A percentile compares a stretch with the other conserved stretches of the same genome.
phyloP scores from a whole-genome alignment of 2,888 invertebrate genomes.

The Mythimna ferrago region DNA sequence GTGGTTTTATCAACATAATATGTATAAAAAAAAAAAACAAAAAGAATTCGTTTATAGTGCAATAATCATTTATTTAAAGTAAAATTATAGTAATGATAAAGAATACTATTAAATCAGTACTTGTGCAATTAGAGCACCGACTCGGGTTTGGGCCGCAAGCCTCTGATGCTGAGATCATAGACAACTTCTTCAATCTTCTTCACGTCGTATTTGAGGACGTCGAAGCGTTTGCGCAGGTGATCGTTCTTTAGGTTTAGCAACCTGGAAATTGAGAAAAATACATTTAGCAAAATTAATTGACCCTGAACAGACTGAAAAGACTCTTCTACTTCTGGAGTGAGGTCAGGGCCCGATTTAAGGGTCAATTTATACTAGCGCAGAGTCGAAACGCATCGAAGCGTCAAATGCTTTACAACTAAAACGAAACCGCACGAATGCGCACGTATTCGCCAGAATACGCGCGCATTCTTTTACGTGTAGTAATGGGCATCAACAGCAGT shows the following conservation, averaged over 20 bases:
- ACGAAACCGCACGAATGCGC: too few relatives aligned
- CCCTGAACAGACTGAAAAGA: too few relatives aligned
- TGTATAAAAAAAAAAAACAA: too few relatives aligned
- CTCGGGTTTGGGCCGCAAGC: constrained; percentile 83
- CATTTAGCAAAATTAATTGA: not conserved
- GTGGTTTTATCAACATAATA: too few relatives aligned
- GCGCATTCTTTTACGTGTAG: too few relatives aligned
- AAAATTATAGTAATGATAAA: not conserved
- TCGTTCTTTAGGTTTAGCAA: constrained; percentile 98
- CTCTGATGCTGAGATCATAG: constrained; percentile 96
- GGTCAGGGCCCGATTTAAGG: too few relatives aligned
- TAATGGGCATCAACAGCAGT: too few relatives aligned
- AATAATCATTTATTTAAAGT: constrained; percentile 23
- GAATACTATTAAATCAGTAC: constrained; percentile 29
- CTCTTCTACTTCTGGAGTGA: too few relatives aligned
- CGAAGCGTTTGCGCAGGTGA: constrained; percentile 95
- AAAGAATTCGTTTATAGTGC: not conserved
- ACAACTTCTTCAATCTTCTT: constrained; percentile 98
- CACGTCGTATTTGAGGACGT: constrained; percentile 97
- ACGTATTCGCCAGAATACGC: too few relatives aligned
- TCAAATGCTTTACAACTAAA: too few relatives aligned
- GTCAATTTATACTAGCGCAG: too few relatives aligned
- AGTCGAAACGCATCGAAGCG: too few relatives aligned
- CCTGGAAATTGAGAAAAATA: constrained; percentile 67
- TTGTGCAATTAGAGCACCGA: not conserved